These are phyloP conservation scores for Scartelaos histophorus DNA, from an alignment of 2,113 vertebrate species.

Conservation along the genomic window DNA sequence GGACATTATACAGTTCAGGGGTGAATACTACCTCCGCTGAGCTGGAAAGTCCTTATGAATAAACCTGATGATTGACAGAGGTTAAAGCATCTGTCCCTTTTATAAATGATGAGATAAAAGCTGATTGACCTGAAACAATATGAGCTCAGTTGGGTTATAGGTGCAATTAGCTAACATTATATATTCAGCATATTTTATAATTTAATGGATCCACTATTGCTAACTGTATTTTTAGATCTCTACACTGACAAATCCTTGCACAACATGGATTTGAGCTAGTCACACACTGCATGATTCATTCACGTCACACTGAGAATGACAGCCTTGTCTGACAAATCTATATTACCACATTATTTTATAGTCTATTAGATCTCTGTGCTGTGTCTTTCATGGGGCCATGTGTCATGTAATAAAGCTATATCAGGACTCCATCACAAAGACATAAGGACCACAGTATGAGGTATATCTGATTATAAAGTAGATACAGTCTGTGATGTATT, in stretches of 20 bases:
- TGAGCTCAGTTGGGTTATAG: no score
- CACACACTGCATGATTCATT: conserved; percentile 3
- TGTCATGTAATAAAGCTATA: background rate
- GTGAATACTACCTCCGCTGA: no score
- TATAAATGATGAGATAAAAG: no score
- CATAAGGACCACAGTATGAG: background rate
- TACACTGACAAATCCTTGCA: background rate
- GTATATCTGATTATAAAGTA: background rate
- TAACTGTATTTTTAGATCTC: background rate
- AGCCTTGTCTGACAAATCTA: background rate
- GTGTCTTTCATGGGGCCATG: background rate
- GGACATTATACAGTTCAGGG: background rate
- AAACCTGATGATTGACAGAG: no score
- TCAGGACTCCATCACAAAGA: background rate
- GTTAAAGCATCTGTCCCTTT: no score
- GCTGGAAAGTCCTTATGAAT: no score
- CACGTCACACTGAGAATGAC: background rate
- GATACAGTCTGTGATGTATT: background rate
- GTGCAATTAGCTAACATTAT: no score
- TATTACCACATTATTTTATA: background rate
- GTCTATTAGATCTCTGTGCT: background rate
- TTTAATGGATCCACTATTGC: background rate
- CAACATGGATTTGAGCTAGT: background rate
- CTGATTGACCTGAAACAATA: no score
- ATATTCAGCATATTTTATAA: background rate